These are phyloP conservation scores for Plodia interpunctella DNA, from an alignment of 1,140 invertebrate species.

Conservation along the genomic window DNA sequence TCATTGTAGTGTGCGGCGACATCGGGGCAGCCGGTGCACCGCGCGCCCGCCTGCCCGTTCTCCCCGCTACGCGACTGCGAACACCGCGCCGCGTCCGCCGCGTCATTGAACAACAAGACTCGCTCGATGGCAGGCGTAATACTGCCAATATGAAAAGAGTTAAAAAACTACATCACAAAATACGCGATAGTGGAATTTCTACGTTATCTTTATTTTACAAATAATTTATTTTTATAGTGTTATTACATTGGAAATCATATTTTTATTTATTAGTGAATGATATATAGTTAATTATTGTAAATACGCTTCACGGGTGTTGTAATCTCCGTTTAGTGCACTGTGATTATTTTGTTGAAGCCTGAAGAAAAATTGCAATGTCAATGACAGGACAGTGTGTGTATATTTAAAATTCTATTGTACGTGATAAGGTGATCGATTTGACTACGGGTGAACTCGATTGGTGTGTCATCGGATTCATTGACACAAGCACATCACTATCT, in stretches of 20 bases:
- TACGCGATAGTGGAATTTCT: slow-evolving; percentile 73
- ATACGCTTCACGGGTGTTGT: slow-evolving; percentile 64
- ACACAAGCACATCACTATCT: slow-evolving; percentile 50
- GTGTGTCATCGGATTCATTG: slow-evolving; percentile 50
- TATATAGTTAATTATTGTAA: slow-evolving; percentile 68
- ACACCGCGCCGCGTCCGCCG: slow-evolving; percentile 70
- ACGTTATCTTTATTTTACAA: slow-evolving; percentile 72
- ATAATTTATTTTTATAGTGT: slow-evolving; percentile 77
- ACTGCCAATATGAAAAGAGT: slow-evolving; percentile 75
- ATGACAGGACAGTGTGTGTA: slow-evolving; percentile 61
- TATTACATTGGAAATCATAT: slow-evolving; percentile 66
- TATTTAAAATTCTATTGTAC: slow-evolving; percentile 28
- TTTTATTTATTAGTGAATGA: slow-evolving; percentile 76
- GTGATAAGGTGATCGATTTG: slow-evolving; percentile 56
- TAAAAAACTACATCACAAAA: slow-evolving; percentile 68
- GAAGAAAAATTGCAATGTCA: slow-evolving; percentile 53
- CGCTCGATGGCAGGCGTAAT: slow-evolving; percentile 71
- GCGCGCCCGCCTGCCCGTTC: slow-evolving; percentile 51
- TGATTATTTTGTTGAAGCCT: slow-evolving; percentile 73
- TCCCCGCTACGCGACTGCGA: slow-evolving; percentile 71
- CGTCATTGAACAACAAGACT: slow-evolving; percentile 76
- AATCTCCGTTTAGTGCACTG: slow-evolving; percentile 67
- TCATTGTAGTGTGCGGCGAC: slow-evolving; percentile 54
- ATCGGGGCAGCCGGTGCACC: slow-evolving; percentile 72
- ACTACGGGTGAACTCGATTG: slow-evolving; percentile 50